Evolutionary conservation across 2,797 vertebrate species (phyloP), one percentile per base, ranked within the genome.

Genomic region (Corythornis leucogaster): DNA sequence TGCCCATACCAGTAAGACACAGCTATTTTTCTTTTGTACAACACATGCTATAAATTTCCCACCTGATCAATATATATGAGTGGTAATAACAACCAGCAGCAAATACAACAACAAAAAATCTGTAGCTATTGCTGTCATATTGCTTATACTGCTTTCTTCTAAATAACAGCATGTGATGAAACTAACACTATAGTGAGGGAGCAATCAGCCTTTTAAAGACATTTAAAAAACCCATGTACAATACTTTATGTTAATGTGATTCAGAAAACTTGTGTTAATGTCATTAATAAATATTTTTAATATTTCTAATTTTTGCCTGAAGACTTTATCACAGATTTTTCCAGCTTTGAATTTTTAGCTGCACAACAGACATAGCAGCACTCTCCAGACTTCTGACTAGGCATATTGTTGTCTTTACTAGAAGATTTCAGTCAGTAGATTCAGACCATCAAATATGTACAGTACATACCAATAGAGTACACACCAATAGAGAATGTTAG

Each of bases 21-120:
- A 42, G 33, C 18, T 24, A 46, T 68, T 93, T 87, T 79, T 76
- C 46, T 74, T 25, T 45, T 91, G 54, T 74, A 95, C 92, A 79
- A 93, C 22, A 54, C 5, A 43, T 15, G 31, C 42, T 79, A 46
- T 76, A 92, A 74, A 92, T 96, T 96, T 87, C 55, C 48, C 59
- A 66, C 73, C 55, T 76, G 92, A 93, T 88, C 77, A 95, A 80
- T 71, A 26, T 58, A 90, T n/a, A 31, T 77, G 57, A 85, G 33
- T 8, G 9, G 5, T 53, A 87, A 91, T 25, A 50, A 93, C 74
- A 89, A 95, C 24, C 21, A 89, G 42, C 68, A 70, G 40, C 11
- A 31, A 87, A 93, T 33, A 70, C 10, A 26, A 51, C 71, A 92
- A 80, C 28, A 55, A 19, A 87, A 94, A 58, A 81, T 28, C 28